Evolutionary conservation across 2,113 vertebrate species (phyloP).

Genomic region (Heloderma charlesbogerti): DNA sequence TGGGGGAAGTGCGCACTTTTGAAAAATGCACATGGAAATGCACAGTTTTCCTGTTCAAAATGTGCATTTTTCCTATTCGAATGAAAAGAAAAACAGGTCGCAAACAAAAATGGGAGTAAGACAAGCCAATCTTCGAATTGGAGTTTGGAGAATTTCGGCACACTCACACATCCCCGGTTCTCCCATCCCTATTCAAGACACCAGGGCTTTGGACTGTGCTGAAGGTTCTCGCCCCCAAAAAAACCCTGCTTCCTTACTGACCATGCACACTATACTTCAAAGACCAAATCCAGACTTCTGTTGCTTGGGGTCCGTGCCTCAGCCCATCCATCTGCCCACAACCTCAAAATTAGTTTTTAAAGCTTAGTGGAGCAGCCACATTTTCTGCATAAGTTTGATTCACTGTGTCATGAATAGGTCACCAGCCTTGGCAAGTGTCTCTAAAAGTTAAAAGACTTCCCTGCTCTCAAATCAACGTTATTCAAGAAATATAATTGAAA

Average conservation of each 20-base stretch:
- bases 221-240: not conserved
- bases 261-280: not conserved
- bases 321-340: not conserved
- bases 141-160: no score
- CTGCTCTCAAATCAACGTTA: not conserved
- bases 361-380: not conserved
- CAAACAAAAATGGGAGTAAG: no score
- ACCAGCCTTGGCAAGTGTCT: not conserved
- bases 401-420: not conserved
- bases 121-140: no score
- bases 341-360: not conserved
- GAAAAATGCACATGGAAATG: no score
- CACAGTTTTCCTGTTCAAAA: no score
- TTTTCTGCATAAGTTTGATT: not conserved
- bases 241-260: not conserved
- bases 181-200: not conserved
- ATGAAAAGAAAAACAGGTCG: no score
- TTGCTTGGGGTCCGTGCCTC: not conserved
- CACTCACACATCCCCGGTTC: no score
- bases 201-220: not conserved
- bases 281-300: not conserved
- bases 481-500: not conserved
- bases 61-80: no score
- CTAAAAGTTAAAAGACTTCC: not conserved
- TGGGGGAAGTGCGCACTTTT: no score